Base-by-base conservation (phyloP, 2,797 vertebrate genomes). In the Hippocampus kuda region DNA sequence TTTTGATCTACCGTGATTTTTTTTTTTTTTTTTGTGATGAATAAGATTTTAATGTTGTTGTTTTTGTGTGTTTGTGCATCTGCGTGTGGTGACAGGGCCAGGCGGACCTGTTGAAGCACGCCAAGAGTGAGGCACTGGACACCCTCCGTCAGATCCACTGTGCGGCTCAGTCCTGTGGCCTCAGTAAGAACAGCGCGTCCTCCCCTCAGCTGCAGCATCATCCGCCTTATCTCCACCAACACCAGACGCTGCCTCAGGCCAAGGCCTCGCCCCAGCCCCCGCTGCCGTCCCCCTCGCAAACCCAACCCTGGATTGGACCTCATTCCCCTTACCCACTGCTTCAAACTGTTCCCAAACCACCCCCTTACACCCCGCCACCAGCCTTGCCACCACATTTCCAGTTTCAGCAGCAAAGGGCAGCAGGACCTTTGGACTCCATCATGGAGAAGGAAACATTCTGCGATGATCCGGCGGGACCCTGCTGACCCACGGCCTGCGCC, bases 101-200 rank as follows among this genome's bases (percentile, higher is more conserved):
- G 77, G 94, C 94, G 0, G 94, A 96, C 77, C 89, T 96, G 77
- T 88, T 96, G 80, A 95, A 94, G 75, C 94, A 95, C 0, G 94
- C 94, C 60, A 96, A 95, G 87, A 92, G 87, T 0, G 94, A 96
- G 81, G 93, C 93, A 0, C 79, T 94, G 82, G 94, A 96, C 88
- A 96, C 92, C 1, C 86, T 94, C 70, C 91, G 93, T 78, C 94
- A 96, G 91, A 95, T 96, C 85, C 93, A 96, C 89, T 94, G 92
- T 6, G 93, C 94, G 0, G 93, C 94, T 64, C 94, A 94, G 84
- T 94, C 94, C 38, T 94, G 93, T 0, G 94, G 94, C 67, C 91
- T 96, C 26, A 93, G 90, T 79, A 93, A 94, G 83, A 93, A 93
- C 0, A 91, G 92, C 71, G 88, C 91, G 0, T 85, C 91, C 42